phyloP scores from a whole-genome alignment of 2,888 invertebrate species.

The Caenorhabditis doughertyi region DNA sequence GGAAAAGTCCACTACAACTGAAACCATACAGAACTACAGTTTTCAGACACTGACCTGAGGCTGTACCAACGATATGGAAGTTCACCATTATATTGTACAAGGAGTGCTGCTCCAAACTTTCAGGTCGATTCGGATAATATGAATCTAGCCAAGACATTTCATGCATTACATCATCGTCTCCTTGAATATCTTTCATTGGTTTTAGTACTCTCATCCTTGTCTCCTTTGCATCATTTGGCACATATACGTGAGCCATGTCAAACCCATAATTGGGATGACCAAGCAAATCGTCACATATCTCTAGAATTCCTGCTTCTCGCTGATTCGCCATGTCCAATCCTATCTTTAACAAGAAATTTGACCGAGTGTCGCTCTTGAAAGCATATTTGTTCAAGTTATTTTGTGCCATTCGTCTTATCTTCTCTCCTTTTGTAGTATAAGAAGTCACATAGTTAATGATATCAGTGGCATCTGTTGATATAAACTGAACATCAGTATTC shows the following conservation, averaged over 20 bases:
- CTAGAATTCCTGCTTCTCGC: neutral
- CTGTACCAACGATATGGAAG: no score
- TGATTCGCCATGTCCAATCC: neutral
- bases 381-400: neutral
- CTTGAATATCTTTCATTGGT: neutral
- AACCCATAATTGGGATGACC: slow-evolving; percentile 12
- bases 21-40: no score
- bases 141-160: neutral
- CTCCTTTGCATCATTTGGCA: neutral
- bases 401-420: neutral
- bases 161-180: neutral
- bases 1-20: no score
- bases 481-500: neutral
- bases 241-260: slow-evolving; percentile 11
- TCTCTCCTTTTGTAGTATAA: slow-evolving; percentile 8
- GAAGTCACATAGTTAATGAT: neutral
- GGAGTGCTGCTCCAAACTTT: neutral
- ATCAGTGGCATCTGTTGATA: neutral
- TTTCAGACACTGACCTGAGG: no score
- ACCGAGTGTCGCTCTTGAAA: neutral
- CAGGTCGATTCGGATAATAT: slow-evolving; percentile 14
- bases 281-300: neutral
- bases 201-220: neutral
- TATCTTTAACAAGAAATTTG: neutral
- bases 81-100: no score